Base-by-base conservation (phyloP, 92 coral and sea anemone species). In the Bergia sp. region DNA sequence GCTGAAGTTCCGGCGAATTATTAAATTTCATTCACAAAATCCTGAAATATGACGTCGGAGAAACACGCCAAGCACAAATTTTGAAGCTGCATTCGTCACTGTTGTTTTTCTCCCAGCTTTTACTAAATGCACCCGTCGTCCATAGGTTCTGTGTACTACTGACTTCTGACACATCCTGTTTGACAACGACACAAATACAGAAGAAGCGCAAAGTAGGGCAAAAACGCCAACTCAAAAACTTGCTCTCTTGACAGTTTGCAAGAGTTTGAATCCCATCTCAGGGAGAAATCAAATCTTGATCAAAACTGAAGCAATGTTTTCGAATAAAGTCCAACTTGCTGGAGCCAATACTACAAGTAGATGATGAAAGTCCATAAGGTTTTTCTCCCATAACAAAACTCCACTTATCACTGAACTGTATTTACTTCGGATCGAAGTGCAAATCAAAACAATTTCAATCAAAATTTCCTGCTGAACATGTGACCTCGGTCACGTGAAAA, bases 61-160 rank as follows among this genome's bases (percentile, higher is more conserved):
- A 74, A 38, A 74, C 44, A 74, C 79, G 42, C 45, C 44, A 38
- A 74, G 79, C 49, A 74, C 79, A 74, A 74, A 9, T 74, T 74
- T 74, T 74, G 79, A 74, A 74, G 79, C 79, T 74, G 79, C 79
- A 74, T 74, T 74, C 79, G 79, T 74, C 79, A 38, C 79, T 74
- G 44, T 36, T 74, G 47, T 74, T 74, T 74, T 74, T 74, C 79
- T 74, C 79, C 79, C 79, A 74, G 79, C 79, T 74, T 74, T 74
- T 74, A 74, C 79, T 74, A 74, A 74, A 74, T 74, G 79, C 79
- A 74, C 45, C 45, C 44, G 79, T 74, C 79, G 42, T 74, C 79
- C 79, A 74, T 74, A 74, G 47, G 79, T 74, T 74, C 20, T 38
- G 47, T 74, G 79, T 39, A 74, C 79, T 74, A 74, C 79, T 74